A percentile compares a stretch with the other conserved stretches of the same genome.
Conservation (phyloP, 1,140 invertebrate genomes). For the Euwallacea fornicatus region DNA sequence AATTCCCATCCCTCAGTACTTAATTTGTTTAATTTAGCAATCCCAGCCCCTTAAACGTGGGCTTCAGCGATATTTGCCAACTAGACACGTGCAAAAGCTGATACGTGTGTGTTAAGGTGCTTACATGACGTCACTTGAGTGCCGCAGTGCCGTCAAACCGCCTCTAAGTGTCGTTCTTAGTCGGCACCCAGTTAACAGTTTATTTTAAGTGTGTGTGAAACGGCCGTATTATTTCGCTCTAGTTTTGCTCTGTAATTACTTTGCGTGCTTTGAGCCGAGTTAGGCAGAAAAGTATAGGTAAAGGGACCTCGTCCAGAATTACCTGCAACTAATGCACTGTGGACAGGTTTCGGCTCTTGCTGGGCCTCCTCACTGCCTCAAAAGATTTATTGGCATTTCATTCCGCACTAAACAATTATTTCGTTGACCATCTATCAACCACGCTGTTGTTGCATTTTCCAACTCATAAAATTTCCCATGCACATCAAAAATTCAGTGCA, state of each 20-base stretch:
- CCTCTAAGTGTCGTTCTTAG: conserved; percentile 28
- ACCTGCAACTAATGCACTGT: no score
- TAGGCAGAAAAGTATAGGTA: no score
- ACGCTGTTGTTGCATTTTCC: no score
- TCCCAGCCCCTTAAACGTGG: conserved; percentile 22
- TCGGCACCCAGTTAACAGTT: conserved; percentile 15
- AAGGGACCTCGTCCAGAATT: no score
- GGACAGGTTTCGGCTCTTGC: no score
- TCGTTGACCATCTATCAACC: no score
- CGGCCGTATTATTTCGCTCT: conserved; percentile 21
- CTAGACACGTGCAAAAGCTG: conserved; percentile 37
- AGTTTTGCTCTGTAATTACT: conserved; percentile 20
- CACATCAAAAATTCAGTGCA: no score
- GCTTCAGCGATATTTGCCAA: conserved; percentile 36
- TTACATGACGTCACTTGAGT: conserved; percentile 37
- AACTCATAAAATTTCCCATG: no score
- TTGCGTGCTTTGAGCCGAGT: no score
- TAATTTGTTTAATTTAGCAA: conserved; percentile 36
- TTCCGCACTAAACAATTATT: no score
- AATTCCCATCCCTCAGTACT: not conserved
- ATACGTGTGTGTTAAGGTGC: conserved; percentile 39
- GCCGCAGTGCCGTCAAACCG: conserved; percentile 26
- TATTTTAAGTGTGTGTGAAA: conserved; percentile 29
- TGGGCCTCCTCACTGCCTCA: no score
- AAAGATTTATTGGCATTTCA: no score